Base-by-base conservation (phyloP, 2,797 vertebrate species). In the Coilia nasus region DNA sequence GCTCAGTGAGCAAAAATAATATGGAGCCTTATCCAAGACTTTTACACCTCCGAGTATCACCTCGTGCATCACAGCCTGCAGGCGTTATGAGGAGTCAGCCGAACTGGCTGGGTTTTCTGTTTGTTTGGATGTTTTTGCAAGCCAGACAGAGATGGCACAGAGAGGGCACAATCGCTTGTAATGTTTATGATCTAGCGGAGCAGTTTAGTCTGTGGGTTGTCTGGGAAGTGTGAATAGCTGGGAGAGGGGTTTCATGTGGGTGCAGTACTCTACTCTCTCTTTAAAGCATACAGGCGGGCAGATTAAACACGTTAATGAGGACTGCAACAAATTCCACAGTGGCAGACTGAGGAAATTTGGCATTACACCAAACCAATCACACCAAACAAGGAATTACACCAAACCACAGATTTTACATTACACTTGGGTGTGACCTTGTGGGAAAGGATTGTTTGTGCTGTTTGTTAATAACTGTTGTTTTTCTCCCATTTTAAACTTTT, bases 31-130 rank as follows among this genome's bases (percentile, higher is more conserved):
- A 35, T 44, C 71, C 5, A 78, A 15, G 35, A 35, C 71, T 78
- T 17, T 71, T 44, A 78, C 71, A 44, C 71, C 71, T 78, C 17
- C 21, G 71, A 78, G 71, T 78, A 78, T 41, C 71, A 78, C 6
- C 17, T 4, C 0, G 28, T 17, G 28, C 28, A 41, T 75, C 28
- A 75, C 67, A 44, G 71, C 71, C 35, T 44, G 35, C 31, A 44
- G 71, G 71, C 3, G 71, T 78, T 44, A 35, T 21, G 71, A 15
- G 28, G 0, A 71, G 15, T 71, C 28, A 0, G 15, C 67, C 28
- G 14, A 71, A 28, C 28, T 71, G 31, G 28, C 67, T 71, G 67
- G 11, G 31, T 1, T 35, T 17, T 6, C 15, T 67, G 62, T 78
- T 78, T 78, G 71, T 41, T 31, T 75, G 71, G 19, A n/a, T 78